Percentiles rank a stretch among this genome's conserved stretches.
Conservation (phyloP, 2,797 vertebrate species). For the Karalla daura region DNA sequence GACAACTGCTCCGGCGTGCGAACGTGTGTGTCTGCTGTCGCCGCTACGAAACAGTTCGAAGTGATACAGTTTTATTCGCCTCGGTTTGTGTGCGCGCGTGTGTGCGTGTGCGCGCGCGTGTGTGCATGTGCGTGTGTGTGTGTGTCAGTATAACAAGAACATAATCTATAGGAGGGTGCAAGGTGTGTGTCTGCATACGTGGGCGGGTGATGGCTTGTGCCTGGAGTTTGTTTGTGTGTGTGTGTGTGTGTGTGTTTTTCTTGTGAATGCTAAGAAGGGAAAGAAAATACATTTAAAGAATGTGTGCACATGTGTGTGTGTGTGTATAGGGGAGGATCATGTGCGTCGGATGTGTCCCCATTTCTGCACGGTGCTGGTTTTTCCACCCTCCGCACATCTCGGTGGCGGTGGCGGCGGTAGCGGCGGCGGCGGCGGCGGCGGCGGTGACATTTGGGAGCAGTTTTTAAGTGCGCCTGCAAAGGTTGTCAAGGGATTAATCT, state of each 20-base stretch:
- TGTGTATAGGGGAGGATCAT: conserved; percentile 40
- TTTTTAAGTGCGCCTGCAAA: conserved; percentile 86
- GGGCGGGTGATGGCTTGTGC: conserved; percentile 71
- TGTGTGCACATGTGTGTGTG: conserved; percentile 25
- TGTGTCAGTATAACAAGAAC: conserved; percentile 77
- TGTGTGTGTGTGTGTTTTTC: conserved; percentile 9
- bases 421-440: conserved; percentile 71
- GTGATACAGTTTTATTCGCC: conserved; percentile 69
- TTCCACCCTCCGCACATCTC: conserved; percentile 76
- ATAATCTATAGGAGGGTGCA: conserved; percentile 81
- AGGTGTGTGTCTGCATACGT: conserved; percentile 73
- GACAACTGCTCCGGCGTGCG: conserved; percentile 73
- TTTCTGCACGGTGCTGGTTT: conserved; percentile 54
- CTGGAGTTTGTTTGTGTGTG: conserved; percentile 46
- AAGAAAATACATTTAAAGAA: conserved; percentile 61
- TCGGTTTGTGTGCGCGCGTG: conserved; percentile 27
- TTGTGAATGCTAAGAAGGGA: conserved; percentile 57
- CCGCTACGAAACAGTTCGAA: conserved; percentile 64
- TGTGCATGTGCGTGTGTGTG: conserved; percentile 27
- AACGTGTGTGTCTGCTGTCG: conserved; percentile 67
- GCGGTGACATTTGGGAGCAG: conserved; percentile 85
- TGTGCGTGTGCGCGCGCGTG: conserved; percentile 54
- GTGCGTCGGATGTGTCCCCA: conserved; percentile 54
- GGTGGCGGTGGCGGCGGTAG: conserved; percentile 43
- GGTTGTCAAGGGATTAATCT: conserved; percentile 90